Conservation (phyloP, 2,113 vertebrate species). For the Gasterosteus nipponicus region DNA sequence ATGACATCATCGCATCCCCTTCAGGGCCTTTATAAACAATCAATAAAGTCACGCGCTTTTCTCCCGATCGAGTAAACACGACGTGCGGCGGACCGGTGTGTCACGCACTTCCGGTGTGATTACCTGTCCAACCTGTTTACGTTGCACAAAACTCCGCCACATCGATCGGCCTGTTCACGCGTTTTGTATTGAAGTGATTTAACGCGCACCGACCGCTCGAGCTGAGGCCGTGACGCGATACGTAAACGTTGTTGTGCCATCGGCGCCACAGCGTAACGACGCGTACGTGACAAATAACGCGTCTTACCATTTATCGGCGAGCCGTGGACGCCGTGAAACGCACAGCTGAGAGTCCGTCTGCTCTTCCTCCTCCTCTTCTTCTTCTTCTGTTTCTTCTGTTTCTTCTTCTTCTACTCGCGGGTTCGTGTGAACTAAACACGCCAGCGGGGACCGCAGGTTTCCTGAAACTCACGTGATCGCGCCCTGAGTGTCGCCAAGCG, state of each 20-base stretch:
- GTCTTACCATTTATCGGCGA: slow-evolving; percentile 51
- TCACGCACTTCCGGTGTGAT: slow-evolving; percentile 34
- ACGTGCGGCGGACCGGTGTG: neutral
- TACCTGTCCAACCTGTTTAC: slow-evolving; percentile 14
- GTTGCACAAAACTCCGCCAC: neutral
- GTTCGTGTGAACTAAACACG: slow-evolving; percentile 16
- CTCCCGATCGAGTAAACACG: neutral
- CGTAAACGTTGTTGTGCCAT: neutral
- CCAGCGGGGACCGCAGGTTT: slow-evolving; percentile 16
- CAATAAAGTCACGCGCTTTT: neutral
- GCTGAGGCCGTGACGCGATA: neutral
- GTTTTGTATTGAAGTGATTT: neutral
- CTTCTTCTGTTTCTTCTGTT: neutral
- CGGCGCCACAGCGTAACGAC: neutral
- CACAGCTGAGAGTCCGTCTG: neutral
- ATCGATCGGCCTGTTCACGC: neutral
- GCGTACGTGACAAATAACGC: no score
- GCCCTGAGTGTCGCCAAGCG: neutral
- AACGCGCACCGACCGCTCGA: neutral
- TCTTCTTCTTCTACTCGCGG: neutral
- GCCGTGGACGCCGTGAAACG: neutral
- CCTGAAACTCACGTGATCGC: slow-evolving; percentile 45
- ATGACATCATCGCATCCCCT: neutral
- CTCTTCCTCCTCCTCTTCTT: slow-evolving; percentile 19
- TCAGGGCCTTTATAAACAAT: neutral